Evolutionary conservation across 2,888 invertebrate species (phyloP).

Genomic region (Clitarchus hookeri): DNA sequence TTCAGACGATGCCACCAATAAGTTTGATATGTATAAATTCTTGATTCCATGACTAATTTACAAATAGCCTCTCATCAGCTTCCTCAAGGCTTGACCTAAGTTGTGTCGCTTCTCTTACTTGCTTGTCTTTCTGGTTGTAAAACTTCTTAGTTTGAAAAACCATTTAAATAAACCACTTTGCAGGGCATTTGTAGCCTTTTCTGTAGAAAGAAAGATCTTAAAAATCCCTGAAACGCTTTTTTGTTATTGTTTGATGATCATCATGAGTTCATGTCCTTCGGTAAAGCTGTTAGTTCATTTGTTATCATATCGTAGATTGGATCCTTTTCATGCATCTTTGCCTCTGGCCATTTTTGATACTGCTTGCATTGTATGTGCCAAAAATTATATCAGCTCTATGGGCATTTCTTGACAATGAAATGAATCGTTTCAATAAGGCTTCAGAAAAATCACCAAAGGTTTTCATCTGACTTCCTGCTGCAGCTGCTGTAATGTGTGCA

Average conservation of each 20-base stretch:
- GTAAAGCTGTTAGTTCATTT: neutral
- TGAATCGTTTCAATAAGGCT: neutral
- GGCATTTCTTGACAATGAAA: neutral
- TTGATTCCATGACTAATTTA: neutral
- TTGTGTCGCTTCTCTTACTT: neutral
- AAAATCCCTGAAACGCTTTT: neutral
- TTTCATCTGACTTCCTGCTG: neutral
- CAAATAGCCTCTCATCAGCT: slow-evolving; percentile 7
- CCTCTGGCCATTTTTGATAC: neutral
- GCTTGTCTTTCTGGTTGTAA: neutral
- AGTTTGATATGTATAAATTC: neutral
- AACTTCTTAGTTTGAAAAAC: neutral
- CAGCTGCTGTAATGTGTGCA: neutral
- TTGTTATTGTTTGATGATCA: neutral
- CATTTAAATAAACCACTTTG: neutral
- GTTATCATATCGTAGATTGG: neutral
- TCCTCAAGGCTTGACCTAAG: neutral
- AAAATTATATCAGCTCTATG: neutral
- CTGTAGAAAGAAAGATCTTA: neutral
- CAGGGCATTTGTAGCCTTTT: neutral
- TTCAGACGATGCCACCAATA: slow-evolving; percentile 4
- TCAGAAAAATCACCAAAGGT: neutral
- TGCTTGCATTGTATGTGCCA: neutral
- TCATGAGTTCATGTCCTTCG: neutral
- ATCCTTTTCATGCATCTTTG: neutral